Conservation (phyloP, 2,888 invertebrate genomes). For the Lydus trimaculatus region DNA sequence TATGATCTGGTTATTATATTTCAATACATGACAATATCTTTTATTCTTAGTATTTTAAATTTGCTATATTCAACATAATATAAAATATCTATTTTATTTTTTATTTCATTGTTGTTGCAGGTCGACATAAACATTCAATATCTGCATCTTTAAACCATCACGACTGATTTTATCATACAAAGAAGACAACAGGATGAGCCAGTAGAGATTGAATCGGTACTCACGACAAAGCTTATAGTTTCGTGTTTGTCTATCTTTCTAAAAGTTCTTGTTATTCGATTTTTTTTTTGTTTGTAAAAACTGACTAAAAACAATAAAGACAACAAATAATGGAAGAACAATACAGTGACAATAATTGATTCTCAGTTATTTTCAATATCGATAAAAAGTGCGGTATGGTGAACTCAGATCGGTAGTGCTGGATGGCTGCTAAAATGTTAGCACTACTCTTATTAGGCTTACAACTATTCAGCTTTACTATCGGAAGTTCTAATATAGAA, state of each 20-base stretch:
- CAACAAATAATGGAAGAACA: slow-evolving; percentile 3
- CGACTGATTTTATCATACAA: slow-evolving; percentile 36
- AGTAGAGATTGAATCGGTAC: slow-evolving; percentile 39
- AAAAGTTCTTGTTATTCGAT: neutral
- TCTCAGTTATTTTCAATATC: neutral
- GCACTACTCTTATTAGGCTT: slow-evolving; percentile 29
- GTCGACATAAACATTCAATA: slow-evolving; percentile 25
- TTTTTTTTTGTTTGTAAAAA: neutral
- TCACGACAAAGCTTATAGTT: slow-evolving; percentile 26
- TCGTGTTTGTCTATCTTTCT: neutral
- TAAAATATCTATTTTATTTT: neutral
- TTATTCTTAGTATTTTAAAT: neutral
- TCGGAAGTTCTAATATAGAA: slow-evolving; percentile 22
- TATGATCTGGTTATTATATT: slow-evolving; percentile 1
- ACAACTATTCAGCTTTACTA: slow-evolving; percentile 17
- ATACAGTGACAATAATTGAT: slow-evolving; percentile 6
- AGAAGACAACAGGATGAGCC: slow-evolving; percentile 37
- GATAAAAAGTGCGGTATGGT: slow-evolving; percentile 37
- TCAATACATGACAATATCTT: slow-evolving; percentile 9
- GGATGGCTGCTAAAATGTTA: slow-evolving; percentile 37
- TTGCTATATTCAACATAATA: slow-evolving; percentile 11
- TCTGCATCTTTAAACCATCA: slow-evolving; percentile 33
- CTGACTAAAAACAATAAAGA: no score
- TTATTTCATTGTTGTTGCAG: slow-evolving; percentile 25
- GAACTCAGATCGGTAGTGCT: slow-evolving; percentile 43